Conservation (phyloP, 2,888 invertebrate species). For the Yponomeuta cagnagella region DNA sequence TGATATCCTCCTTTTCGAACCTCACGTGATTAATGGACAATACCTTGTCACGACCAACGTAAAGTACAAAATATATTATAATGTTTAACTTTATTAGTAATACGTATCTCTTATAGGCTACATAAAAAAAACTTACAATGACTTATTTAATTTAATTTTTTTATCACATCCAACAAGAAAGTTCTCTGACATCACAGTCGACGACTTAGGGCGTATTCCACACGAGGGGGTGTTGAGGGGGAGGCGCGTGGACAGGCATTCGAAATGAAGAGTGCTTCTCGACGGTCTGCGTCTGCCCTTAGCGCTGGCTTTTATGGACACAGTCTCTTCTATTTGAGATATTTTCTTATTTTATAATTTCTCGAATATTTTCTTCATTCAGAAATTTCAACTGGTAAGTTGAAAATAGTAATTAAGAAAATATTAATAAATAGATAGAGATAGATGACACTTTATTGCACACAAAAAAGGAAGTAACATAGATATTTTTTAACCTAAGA, state of each 20-base stretch:
- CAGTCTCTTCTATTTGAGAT: slow-evolving; percentile 24
- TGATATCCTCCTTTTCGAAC: too few relatives aligned
- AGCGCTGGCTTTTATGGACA: slow-evolving; percentile 36
- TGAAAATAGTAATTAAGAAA: too few relatives aligned
- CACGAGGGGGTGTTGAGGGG: slow-evolving; percentile 25
- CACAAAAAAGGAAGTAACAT: too few relatives aligned
- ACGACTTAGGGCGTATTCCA: slow-evolving; percentile 12
- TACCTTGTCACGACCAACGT: too few relatives aligned
- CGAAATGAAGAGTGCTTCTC: slow-evolving; percentile 72
- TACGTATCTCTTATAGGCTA: too few relatives aligned
- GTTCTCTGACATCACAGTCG: background rate
- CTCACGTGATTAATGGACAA: too few relatives aligned
- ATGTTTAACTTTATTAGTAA: too few relatives aligned
- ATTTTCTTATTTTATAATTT: background rate
- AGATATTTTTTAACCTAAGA: too few relatives aligned
- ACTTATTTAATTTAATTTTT: background rate
- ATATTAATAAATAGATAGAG: too few relatives aligned
- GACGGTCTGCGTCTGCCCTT: slow-evolving; percentile 58
- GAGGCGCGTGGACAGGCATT: slow-evolving; percentile 72
- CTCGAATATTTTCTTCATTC: background rate
- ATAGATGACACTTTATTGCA: too few relatives aligned
- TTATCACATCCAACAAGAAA: background rate
- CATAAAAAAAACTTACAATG: background rate
- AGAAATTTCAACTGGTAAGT: too few relatives aligned
- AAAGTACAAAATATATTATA: too few relatives aligned